These are phyloP conservation scores for Himalopsyche japonica DNA, from an alignment of 2,888 invertebrate species.

Conservation along the genomic window DNA sequence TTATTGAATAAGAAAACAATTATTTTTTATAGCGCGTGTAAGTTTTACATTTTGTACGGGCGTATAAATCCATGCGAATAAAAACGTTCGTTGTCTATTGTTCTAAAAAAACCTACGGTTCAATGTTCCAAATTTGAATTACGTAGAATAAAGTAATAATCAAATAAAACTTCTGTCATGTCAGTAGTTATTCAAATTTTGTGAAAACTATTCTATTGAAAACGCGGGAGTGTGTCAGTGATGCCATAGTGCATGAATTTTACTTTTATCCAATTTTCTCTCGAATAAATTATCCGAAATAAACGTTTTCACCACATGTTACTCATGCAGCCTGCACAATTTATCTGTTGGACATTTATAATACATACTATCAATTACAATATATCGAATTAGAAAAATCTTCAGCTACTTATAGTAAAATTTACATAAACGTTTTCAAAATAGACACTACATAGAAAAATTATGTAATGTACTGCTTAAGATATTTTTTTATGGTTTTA, in stretches of 20 bases:
- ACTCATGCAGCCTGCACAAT: not conserved
- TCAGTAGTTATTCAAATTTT: not conserved
- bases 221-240: not conserved
- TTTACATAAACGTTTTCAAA: no score
- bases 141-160: not conserved
- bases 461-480: no score
- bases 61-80: not conserved
- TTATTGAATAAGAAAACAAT: not conserved
- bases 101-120: not conserved
- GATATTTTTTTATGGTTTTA: no score
- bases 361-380: no score
- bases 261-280: not conserved
- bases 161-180: not conserved
- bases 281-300: not conserved
- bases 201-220: not conserved
- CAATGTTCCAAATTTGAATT: not conserved
- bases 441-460: no score
- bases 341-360: not conserved
- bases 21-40: not conserved
- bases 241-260: not conserved
- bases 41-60: not conserved
- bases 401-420: no score
- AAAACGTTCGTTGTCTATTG: not conserved
- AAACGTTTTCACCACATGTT: not conserved
- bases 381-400: no score